phyloP scores from a whole-genome alignment of 1,140 invertebrate genomes.

The Calycopis cecrops region DNA sequence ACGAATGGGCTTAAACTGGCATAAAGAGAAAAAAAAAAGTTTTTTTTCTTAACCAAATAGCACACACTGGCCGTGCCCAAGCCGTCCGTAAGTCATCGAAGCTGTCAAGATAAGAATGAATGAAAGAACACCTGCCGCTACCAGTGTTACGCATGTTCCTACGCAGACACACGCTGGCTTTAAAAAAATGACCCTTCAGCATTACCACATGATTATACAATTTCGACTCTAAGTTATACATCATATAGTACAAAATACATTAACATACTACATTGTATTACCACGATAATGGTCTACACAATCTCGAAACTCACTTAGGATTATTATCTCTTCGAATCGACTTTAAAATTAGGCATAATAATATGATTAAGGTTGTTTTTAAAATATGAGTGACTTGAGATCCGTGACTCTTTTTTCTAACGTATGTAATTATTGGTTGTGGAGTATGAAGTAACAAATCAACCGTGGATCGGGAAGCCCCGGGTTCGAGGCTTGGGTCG shows the following conservation, averaged over 20 bases:
- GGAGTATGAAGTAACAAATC: conserved; percentile 3
- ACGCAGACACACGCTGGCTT: conserved; percentile 38
- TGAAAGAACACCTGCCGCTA: conserved; percentile 71
- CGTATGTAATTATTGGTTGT: conserved; percentile 29
- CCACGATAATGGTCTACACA: conserved; percentile 37
- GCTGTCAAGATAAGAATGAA: conserved; percentile 73
- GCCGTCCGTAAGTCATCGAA: conserved; percentile 68
- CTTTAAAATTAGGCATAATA: conserved; percentile 66
- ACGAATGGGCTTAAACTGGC: conserved; percentile 64
- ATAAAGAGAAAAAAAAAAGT: conserved; percentile 42
- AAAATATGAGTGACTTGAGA: conserved; percentile 58
- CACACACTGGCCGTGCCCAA: conserved; percentile 50
- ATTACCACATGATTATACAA: conserved; percentile 25
- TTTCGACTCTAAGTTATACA: conserved; percentile 33
- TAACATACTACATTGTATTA: conserved; percentile 14
- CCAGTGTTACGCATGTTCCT: conserved; percentile 67
- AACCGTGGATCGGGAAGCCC: not conserved
- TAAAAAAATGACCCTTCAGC: conserved; percentile 41
- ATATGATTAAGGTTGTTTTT: conserved; percentile 67
- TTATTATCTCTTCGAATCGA: conserved; percentile 62
- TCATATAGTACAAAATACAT: conserved; percentile 35
- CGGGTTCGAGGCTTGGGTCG: too few species aligned
- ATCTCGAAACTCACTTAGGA: conserved; percentile 43
- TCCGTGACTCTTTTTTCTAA: conserved; percentile 52
- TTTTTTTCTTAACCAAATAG: conserved; percentile 60